These are phyloP conservation scores for Remorina albescens DNA, from an alignment of 2,797 vertebrate genomes.

Conservation along the genomic window DNA sequence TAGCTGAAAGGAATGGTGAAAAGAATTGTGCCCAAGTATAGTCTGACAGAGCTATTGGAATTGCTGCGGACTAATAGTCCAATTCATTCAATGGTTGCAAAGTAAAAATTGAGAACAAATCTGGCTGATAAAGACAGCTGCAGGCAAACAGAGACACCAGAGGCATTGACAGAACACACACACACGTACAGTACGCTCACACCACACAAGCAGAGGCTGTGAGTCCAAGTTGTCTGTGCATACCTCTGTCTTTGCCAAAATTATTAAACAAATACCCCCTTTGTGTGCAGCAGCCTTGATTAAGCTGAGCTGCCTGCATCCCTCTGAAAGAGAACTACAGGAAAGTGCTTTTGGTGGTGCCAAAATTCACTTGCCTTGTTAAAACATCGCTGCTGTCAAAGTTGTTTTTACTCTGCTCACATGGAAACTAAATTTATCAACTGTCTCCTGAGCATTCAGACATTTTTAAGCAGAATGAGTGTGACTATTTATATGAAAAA, in stretches of 20 bases:
- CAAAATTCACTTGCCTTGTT: conserved; percentile 77
- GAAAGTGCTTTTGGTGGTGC: conserved; percentile 73
- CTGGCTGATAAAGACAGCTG: neutral
- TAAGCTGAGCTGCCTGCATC: conserved; percentile 74
- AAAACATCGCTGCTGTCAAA: conserved; percentile 74
- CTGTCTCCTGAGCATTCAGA: conserved; percentile 49
- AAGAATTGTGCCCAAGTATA: neutral
- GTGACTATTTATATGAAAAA: conserved; percentile 73
- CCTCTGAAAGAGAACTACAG: conserved; percentile 74
- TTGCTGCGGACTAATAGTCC: neutral
- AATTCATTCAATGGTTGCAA: neutral
- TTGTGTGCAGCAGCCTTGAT: conserved; percentile 80
- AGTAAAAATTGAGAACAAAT: neutral
- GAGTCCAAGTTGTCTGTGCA: conserved; percentile 67
- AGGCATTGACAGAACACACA: conserved; percentile 1
- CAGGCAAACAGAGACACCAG: neutral
- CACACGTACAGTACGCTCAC: conserved; percentile 39
- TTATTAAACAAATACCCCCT: conserved; percentile 83
- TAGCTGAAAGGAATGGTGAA: neutral
- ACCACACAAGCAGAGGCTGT: conserved; percentile 67
- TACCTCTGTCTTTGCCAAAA: conserved; percentile 72
- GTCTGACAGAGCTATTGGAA: too few species aligned
- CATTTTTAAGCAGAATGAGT: conserved; percentile 43
- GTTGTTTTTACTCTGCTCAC: conserved; percentile 75
- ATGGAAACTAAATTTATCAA: conserved; percentile 79